Percentiles rank a stretch among this genome's conserved stretches.
These are phyloP conservation scores for Magallana angulata DNA, from an alignment of 1,140 invertebrate genomes.

Conservation along the genomic window DNA sequence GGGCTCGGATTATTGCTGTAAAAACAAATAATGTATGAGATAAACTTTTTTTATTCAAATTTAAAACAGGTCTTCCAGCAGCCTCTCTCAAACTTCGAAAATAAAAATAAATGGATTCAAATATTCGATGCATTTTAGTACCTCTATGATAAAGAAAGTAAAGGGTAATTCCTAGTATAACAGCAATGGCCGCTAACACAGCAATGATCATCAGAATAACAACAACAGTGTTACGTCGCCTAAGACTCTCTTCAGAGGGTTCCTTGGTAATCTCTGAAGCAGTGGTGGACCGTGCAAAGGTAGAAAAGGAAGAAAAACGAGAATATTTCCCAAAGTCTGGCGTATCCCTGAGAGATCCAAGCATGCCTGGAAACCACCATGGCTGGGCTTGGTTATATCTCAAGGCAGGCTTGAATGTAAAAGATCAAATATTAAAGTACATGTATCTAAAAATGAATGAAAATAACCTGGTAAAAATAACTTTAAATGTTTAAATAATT, in stretches of 20 bases:
- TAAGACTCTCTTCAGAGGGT: constrained; percentile 9
- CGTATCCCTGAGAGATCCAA: constrained; percentile 32
- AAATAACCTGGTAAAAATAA: too few relatives aligned
- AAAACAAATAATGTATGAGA: not conserved
- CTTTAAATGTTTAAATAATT: too few relatives aligned
- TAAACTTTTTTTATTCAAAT: too few relatives aligned
- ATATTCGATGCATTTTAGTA: not conserved
- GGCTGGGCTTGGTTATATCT: constrained; percentile 31
- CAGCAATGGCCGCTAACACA: constrained; percentile 48
- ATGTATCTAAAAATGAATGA: too few relatives aligned
- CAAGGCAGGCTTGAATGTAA: constrained; percentile 28
- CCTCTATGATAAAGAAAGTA: constrained; percentile 52
- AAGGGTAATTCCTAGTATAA: constrained; percentile 45
- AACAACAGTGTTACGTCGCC: constrained; percentile 42
- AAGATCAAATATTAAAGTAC: not conserved
- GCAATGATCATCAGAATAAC: constrained; percentile 51
- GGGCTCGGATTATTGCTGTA: constrained; percentile 53
- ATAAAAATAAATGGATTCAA: too few relatives aligned
- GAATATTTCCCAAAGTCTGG: constrained; percentile 40
- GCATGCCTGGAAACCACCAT: constrained; percentile 43
- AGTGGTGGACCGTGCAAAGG: constrained; percentile 8
- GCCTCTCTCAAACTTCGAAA: not conserved
- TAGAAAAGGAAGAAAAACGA: constrained; percentile 40
- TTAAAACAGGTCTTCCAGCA: not conserved
- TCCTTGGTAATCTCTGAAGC: constrained; percentile 36